Conservation (phyloP, 2,113 vertebrate genomes). For the Mionectes macconnelli region DNA sequence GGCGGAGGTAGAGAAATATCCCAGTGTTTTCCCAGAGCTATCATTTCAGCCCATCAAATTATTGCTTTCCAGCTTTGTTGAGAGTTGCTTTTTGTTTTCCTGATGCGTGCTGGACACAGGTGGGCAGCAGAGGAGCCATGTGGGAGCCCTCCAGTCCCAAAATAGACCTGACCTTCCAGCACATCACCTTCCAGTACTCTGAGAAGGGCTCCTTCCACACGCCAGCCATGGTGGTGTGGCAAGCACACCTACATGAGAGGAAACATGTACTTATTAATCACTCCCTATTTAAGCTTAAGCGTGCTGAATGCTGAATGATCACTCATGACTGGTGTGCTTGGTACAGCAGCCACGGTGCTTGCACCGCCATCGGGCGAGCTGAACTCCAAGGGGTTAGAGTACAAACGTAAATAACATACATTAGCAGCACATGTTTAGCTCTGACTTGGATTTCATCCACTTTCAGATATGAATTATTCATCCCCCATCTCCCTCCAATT, state of each 20-base stretch:
- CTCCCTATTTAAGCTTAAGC: not conserved
- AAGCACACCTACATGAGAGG: not conserved
- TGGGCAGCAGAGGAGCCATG: not conserved
- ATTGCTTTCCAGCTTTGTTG: not conserved
- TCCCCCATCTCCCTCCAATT: slow-evolving; percentile 54
- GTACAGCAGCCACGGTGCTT: not conserved
- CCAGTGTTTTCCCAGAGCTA: not conserved
- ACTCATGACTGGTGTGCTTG: not conserved
- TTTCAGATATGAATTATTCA: slow-evolving; percentile 74
- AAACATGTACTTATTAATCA: slow-evolving; percentile 1
- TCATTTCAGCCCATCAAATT: not conserved
- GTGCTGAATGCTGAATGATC: not conserved
- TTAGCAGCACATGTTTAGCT: not conserved
- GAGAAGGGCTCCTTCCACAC: not conserved
- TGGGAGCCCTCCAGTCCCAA: fast-evolving
- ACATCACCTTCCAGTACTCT: not conserved
- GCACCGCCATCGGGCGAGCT: not conserved
- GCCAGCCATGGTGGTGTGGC: fast-evolving
- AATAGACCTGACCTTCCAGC: not conserved
- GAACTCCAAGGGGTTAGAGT: not conserved
- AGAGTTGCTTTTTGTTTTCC: not conserved
- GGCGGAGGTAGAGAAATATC: not conserved
- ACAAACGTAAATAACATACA: slow-evolving; percentile 50
- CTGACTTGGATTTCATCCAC: slow-evolving; percentile 62
- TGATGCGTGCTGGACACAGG: fast-evolving